phyloP scores from a whole-genome alignment of 2,113 vertebrate species.

The Arenaria interpres region DNA sequence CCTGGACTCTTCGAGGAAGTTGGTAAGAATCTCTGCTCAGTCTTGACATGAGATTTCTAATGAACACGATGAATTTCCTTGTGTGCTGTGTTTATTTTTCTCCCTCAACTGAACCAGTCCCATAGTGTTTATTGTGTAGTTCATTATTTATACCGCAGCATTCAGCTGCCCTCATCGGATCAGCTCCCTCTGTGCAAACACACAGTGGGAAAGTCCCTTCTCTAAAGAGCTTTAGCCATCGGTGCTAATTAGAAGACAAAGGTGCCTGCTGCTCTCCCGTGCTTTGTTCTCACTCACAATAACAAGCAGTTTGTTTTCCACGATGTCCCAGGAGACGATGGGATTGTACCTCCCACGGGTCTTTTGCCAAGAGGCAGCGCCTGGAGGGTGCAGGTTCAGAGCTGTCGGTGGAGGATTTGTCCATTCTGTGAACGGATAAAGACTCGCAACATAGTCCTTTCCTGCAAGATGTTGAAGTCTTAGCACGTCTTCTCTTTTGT shows the following conservation, averaged over 20 bases:
- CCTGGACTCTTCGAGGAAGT: background rate
- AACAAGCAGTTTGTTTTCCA: background rate
- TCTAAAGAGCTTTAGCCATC: conserved; percentile 36
- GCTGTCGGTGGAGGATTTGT: background rate
- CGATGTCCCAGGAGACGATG: background rate
- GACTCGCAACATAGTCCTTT: background rate
- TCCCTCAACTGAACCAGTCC: background rate
- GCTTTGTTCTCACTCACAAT: background rate
- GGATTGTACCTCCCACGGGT: background rate
- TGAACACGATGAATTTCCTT: background rate
- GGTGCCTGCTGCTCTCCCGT: conserved; percentile 19
- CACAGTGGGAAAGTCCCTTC: conserved; percentile 40
- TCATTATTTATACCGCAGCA: conserved; percentile 44
- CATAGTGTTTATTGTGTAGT: conserved; percentile 5
- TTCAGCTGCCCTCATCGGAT: conserved; percentile 46
- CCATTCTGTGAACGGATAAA: background rate
- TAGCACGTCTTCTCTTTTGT: background rate
- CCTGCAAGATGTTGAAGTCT: background rate
- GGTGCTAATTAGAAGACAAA: conserved; percentile 55
- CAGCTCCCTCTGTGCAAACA: conserved; percentile 30
- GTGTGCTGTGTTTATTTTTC: conserved; percentile 44
- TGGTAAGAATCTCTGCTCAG: background rate
- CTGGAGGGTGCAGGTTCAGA: background rate
- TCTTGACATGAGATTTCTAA: background rate
- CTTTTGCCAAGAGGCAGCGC: background rate